Conservation (phyloP, 2,113 vertebrate species). For the Abramis brama region DNA sequence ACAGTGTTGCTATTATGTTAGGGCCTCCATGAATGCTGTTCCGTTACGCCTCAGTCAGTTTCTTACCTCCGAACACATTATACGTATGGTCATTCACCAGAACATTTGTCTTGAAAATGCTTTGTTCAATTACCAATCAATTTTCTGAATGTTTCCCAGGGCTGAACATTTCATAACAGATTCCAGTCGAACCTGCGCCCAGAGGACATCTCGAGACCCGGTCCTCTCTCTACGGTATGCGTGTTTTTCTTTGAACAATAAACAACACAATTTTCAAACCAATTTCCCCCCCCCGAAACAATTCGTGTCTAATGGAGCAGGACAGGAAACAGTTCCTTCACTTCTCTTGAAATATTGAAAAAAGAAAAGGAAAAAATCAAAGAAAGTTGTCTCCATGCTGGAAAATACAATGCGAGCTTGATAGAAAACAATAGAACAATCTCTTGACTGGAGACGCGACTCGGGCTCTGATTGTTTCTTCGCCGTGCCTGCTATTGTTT, state of each 20-base stretch:
- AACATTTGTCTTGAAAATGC: constrained; percentile 47
- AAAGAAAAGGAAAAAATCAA: constrained; percentile 39
- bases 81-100: constrained; percentile 32
- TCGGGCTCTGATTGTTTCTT: constrained; percentile 56
- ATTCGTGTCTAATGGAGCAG: constrained; percentile 60
- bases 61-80: constrained; percentile 16
- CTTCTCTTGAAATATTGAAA: constrained; percentile 54
- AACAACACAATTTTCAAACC: constrained; percentile 64
- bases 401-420: constrained; percentile 33
- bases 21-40: neutral
- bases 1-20: neutral
- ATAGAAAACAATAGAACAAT: constrained; percentile 55
- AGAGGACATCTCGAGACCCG: constrained; percentile 39
- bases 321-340: constrained; percentile 61
- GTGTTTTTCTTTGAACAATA: constrained; percentile 52
- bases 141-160: constrained; percentile 49
- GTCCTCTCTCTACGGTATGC: constrained; percentile 38
- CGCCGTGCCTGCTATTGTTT: constrained; percentile 25
- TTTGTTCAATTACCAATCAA: constrained; percentile 51
- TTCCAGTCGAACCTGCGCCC: constrained; percentile 37
- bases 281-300: constrained; percentile 54
- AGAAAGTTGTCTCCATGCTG: constrained; percentile 46
- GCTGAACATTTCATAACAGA: constrained; percentile 56
- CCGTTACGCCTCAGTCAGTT: neutral
- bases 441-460: constrained; percentile 52